Base-by-base conservation (phyloP, 2,888 invertebrate genomes). In the Meteorus cinctellus region DNA sequence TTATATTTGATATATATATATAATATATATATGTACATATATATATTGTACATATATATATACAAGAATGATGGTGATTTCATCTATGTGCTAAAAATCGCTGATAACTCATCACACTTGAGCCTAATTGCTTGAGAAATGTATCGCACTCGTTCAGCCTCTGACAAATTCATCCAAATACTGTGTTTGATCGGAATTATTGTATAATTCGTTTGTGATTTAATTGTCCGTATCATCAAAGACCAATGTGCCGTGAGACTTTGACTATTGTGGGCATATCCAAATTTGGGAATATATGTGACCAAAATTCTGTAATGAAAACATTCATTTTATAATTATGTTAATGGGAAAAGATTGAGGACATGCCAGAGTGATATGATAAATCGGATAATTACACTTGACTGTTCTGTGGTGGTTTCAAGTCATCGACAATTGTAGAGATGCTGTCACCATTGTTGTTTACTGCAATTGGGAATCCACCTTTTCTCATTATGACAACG, bases 101-200 rank as follows among this genome's bases (percentile, higher is more conserved):
- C 65, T 27, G 78, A 79, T 48, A 76, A 19, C 36, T 91, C 85
- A 89, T 89, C 79, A 89, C 91, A 79, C 90, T 91, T 89, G 88
- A 91, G 71, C 89, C 91, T 87, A 88, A 94, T 90, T 86, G 92
- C 91, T 60, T 93, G 90, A 91, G 94, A 92, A 48, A 95, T 87
- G 84, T 92, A 94, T 0, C 93, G 93, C 78, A 93, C 92, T 82
- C 92, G 92, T 87, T 94, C 94, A 82, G 91, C 90, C 60, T 91
- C 90, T 0, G 91, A 90, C 6, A 94, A 86, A 2, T 85, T 84
- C 6, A 89, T 82, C 94, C 94, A 95, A 74, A 90, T 89, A 59
- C 83, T 85, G 16, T 90, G 81, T 83, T 92, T 91, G 67, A 95
- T 85, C 0, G 92, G 90, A 1, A 94, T 90, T 0, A 93, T 90